Evolutionary conservation across 2,113 vertebrate species (phyloP), one percentile per base, ranked within the genome.

Genomic region (Hemicordylus capensis): DNA sequence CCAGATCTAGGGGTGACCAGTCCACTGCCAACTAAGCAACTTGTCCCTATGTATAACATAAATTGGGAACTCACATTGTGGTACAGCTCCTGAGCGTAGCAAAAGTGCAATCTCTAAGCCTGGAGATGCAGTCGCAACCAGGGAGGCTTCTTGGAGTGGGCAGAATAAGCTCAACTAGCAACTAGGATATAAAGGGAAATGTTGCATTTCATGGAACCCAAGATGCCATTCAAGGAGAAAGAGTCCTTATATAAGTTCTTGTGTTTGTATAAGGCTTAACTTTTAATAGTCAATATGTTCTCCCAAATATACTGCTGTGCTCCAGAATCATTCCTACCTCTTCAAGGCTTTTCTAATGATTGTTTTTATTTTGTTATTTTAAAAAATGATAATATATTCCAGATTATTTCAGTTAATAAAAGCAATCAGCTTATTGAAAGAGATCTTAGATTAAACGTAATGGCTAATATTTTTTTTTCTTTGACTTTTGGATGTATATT

Each of bases 381-480:
- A n/a, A n/a, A n/a, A n/a, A n/a, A n/a, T n/a, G n/a, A 67, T 69
- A 6, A 17, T 24, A 56, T 20, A 10, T 63, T 83, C 3, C 8
- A n/a, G 34, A 76, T 76, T n/a, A 69, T 46, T 46, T 44, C 83
- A 56, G 37, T n/a, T 85, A 69, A 28, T 77, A 37, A 78, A 78
- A 85, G 4, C 12, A 61, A 28, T 34, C 34, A 58, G 51, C 42
- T 79, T 70, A 44, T 70, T 85, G 85, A n/a, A 5, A 70, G n/a
- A 77, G 85, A 70, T 22, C 1, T 0, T 34, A 15, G 51, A 85
- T 85, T 66, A 44, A 81, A 9, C 37, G 31, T 85, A 85, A 84
- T 39, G 79, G 6, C 12, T 82, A 87, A 85, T 80, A 51, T 75
- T 37, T 91, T 19, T 9, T 77, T 87, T 85, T 15, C n/a, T 88